These are phyloP conservation scores for Drosophila pseudoananassae DNA, from an alignment of 1,140 invertebrate genomes.

Conservation along the genomic window DNA sequence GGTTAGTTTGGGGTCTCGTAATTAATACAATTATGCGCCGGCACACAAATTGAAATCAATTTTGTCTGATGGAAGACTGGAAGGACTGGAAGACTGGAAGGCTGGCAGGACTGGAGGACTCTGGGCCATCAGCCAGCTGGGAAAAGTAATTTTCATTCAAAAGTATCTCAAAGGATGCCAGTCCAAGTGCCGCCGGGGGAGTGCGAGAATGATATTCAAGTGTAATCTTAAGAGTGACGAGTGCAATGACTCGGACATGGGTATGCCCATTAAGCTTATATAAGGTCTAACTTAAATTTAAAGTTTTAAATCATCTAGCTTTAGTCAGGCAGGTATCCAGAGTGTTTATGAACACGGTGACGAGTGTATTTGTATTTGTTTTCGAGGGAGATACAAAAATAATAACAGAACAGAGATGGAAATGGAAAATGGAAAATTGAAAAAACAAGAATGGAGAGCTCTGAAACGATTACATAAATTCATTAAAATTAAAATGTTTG, in stretches of 20 bases:
- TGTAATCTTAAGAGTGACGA: neutral
- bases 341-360: too few species aligned
- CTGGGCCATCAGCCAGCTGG: conserved; percentile 5
- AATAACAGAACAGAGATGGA: conserved; percentile 15
- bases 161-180: conserved; percentile 11
- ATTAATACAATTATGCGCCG: conserved; percentile 53
- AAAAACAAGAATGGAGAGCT: too few species aligned
- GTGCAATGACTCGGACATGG: neutral
- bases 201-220: conserved; percentile 30
- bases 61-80: conserved; percentile 8
- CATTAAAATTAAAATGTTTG: conserved; percentile 76
- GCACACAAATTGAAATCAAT: conserved; percentile 26
- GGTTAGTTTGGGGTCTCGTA: conserved; percentile 23
- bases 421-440: too few species aligned
- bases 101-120: too few species aligned
- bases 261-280: too few species aligned
- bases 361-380: too few species aligned
- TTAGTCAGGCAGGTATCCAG: too few species aligned
- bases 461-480: conserved; percentile 71
- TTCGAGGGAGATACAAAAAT: conserved; percentile 5
- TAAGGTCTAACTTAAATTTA: too few species aligned
- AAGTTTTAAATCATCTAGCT: too few species aligned
- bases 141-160: conserved; percentile 20
- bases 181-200: conserved; percentile 15
- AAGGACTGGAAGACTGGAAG: too few species aligned